Base-by-base conservation (phyloP, 2,888 invertebrate species). In the Ferdinandea cuprea region DNA sequence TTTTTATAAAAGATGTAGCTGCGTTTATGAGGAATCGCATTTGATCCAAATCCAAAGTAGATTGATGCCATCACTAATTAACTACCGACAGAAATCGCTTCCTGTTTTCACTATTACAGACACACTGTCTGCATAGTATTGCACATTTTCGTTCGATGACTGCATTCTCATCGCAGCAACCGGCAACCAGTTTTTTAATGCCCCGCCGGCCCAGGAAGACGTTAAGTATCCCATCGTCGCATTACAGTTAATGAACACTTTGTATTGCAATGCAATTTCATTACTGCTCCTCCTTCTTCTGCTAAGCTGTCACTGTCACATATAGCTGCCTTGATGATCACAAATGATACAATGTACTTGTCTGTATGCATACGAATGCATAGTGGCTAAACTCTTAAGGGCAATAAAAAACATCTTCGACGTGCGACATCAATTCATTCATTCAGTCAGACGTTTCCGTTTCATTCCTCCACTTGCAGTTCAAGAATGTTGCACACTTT, bases 341-440 rank as follows among this genome's bases (percentile, higher is more conserved):
- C 58, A 59, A 59, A 59, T 42, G 28, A 59, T 59, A 59, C 58
- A 59, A 59, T 59, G 58, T 42, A 30, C 42, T 30, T 42, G 13
- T 52, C 52, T 44, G n/a, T 56, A 13, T 40, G n/a, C 25, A 19
- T 40, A 46, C 19, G 32, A 19, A 40, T 32, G 52, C 28, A 11
- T 4, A 2, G 25, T 48, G 35, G 68, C 56, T 28, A 56, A 50
- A 50, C 48, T 35, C 72, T 63, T 37, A 37, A 63, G 52, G 40
- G 54, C 63, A 56, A 65, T 73, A 56, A 73, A 63, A 63, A 65
- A 65, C 25, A 56, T 72, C 61, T 72, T 35, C 52, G 65, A 42
- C 54, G 50, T 46, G 19, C 44, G 54, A 44, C 28, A 52, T 52
- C 42, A 30, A 66, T 42, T 32, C 42, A 65, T 54, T 66, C 54